These are phyloP conservation scores for Idaea aversata DNA, from an alignment of 2,888 invertebrate species.

Conservation along the genomic window DNA sequence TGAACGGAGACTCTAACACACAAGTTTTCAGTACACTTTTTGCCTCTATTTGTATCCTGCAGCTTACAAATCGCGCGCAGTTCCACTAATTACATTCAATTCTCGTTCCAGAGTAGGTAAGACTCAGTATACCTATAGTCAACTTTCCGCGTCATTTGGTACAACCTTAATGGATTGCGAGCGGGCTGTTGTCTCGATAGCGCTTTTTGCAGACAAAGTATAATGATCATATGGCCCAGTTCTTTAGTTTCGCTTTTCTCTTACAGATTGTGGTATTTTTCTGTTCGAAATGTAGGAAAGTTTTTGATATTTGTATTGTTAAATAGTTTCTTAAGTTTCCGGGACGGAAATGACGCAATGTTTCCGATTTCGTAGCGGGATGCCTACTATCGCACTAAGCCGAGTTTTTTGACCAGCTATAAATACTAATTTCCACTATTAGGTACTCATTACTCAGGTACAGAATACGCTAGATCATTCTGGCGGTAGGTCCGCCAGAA, in stretches of 20 bases:
- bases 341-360: slow-evolving; percentile 9
- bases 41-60: neutral
- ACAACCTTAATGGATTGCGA: slow-evolving; percentile 72
- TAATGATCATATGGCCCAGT: slow-evolving; percentile 47
- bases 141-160: slow-evolving; percentile 74
- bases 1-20: neutral
- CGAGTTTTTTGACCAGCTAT: too few relatives aligned
- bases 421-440: too few relatives aligned
- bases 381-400: too few relatives aligned
- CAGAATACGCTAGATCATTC: too few relatives aligned
- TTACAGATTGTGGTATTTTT: slow-evolving; percentile 19
- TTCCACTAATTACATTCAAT: slow-evolving; percentile 4
- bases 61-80: neutral
- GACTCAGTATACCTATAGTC: slow-evolving; percentile 35
- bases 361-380: too few relatives aligned
- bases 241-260: slow-evolving; percentile 33
- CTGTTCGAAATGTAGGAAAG: slow-evolving; percentile 10
- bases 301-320: slow-evolving; percentile 21
- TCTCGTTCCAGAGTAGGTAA: neutral
- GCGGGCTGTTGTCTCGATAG: slow-evolving; percentile 63
- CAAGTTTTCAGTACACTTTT: neutral
- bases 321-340: slow-evolving; percentile 21
- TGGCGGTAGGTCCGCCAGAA: too few relatives aligned
- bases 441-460: too few relatives aligned
- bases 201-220: slow-evolving; percentile 56